Percentiles rank a stretch among this genome's conserved stretches.
Evolutionary conservation across 2,113 vertebrate species (phyloP).

Genomic region (Heteronetta atricapilla): DNA sequence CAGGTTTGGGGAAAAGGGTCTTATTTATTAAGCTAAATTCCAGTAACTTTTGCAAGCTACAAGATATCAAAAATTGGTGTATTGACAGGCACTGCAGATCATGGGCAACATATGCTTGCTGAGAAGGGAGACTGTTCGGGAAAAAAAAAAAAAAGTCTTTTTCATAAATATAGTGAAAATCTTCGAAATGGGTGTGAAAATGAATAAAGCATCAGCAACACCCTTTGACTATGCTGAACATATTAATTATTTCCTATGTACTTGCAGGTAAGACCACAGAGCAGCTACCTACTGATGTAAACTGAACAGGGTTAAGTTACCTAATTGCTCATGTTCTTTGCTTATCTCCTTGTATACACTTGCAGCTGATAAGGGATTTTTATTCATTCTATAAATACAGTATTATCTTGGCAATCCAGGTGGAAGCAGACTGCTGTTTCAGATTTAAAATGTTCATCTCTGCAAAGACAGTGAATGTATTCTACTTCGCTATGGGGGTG

Average conservation of each 20-base stretch:
- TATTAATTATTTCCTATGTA: neutral
- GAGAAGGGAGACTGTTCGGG: neutral
- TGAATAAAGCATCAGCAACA: neutral
- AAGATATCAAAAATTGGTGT: neutral
- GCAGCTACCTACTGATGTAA: neutral
- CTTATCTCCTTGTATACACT: conserved; percentile 13
- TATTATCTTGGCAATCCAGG: neutral
- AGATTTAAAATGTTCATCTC: neutral
- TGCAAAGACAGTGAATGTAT: neutral
- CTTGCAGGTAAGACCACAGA: neutral
- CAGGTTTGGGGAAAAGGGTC: neutral
- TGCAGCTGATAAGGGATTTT: neutral
- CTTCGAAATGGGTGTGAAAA: conserved; percentile 1
- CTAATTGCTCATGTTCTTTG: conserved; percentile 30
- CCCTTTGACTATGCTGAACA: neutral
- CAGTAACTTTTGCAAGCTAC: neutral
- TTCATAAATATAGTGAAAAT: neutral
- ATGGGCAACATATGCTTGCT: conserved; percentile 3
- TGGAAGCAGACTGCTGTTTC: neutral
- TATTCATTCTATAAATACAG: conserved; percentile 1
- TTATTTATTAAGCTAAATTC: neutral
- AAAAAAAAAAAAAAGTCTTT: conserved; percentile 8
- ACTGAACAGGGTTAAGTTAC: neutral
- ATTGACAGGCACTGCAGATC: neutral
- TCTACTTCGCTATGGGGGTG: neutral